These are phyloP conservation scores for Pelmatolapia mariae DNA, from an alignment of 2,113 vertebrate species.

Conservation along the genomic window DNA sequence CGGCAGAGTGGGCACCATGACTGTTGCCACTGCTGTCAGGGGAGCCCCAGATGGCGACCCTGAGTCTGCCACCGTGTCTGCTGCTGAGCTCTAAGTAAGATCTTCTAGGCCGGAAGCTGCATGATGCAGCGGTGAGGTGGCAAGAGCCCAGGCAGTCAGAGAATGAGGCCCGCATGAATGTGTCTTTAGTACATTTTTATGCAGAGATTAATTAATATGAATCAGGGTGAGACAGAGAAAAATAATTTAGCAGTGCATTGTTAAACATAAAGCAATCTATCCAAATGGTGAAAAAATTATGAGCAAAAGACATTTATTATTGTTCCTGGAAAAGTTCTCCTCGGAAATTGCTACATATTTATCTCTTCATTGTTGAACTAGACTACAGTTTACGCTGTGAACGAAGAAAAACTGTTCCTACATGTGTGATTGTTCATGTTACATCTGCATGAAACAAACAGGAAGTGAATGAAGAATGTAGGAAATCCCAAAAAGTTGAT, in stretches of 20 bases:
- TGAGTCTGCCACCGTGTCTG: neutral
- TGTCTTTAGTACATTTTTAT: neutral
- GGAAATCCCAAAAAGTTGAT: neutral
- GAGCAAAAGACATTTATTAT: neutral
- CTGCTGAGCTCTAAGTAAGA: neutral
- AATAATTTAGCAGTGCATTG: neutral
- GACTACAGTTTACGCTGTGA: neutral
- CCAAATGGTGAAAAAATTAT: neutral
- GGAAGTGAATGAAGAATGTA: neutral
- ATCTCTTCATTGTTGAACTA: neutral
- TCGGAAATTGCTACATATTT: neutral
- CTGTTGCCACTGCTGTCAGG: neutral
- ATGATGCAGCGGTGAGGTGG: neutral
- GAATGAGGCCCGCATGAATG: neutral
- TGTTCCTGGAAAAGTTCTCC: neutral
- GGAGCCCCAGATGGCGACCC: neutral
- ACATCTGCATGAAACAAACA: neutral
- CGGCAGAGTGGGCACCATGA: neutral
- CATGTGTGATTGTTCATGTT: neutral
- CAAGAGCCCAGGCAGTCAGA: accelerated
- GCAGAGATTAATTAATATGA: neutral
- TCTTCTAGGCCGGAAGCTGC: neutral
- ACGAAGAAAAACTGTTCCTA: neutral
- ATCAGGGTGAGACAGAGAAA: neutral
- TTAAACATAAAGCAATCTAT: neutral